Evolutionary conservation across 2,797 vertebrate genomes (phyloP).

Genomic region (Heterohyrax brucei): DNA sequence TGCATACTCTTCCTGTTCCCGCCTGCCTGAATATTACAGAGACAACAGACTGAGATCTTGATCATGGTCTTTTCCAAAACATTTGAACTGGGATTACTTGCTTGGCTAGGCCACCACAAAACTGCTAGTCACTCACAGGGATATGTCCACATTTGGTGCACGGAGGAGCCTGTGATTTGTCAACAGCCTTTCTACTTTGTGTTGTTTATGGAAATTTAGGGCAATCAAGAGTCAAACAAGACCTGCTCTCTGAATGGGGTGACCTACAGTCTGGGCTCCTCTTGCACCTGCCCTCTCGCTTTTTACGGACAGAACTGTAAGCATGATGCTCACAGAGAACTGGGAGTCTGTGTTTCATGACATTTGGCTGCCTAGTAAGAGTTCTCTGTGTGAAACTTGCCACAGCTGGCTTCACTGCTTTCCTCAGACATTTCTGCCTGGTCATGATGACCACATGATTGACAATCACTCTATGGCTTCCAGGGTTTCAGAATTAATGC

Average conservation of each 20-base stretch:
- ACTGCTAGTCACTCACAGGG: not conserved
- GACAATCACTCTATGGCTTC: conserved; percentile 37
- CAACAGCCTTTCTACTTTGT: conserved; percentile 15
- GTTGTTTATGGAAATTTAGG: conserved; percentile 44
- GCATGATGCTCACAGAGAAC: conserved; percentile 91
- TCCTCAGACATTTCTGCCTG: conserved; percentile 90
- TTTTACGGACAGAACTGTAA: conserved; percentile 94
- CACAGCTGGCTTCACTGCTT: conserved; percentile 95
- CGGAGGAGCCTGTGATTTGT: not conserved
- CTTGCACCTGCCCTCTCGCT: conserved; percentile 95
- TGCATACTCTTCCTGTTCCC: too few species aligned
- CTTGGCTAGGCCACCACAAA: not conserved
- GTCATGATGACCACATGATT: conserved; percentile 88
- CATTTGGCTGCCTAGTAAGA: conserved; percentile 94
- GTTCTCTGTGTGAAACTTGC: conserved; percentile 94
- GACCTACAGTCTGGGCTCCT: conserved; percentile 97
- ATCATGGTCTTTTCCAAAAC: conserved; percentile 64
- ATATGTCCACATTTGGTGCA: not conserved
- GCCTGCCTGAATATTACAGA: too few species aligned
- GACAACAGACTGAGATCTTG: conserved; percentile 46
- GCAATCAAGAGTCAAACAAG: conserved; percentile 74
- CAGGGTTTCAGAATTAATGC: not conserved
- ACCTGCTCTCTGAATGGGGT: conserved; percentile 96
- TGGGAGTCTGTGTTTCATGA: conserved; percentile 94
- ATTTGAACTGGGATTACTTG: conserved; percentile 10